These are phyloP conservation scores for Tursiops truncatus DNA, from an alignment of 2,113 vertebrate genomes.

Conservation along the genomic window DNA sequence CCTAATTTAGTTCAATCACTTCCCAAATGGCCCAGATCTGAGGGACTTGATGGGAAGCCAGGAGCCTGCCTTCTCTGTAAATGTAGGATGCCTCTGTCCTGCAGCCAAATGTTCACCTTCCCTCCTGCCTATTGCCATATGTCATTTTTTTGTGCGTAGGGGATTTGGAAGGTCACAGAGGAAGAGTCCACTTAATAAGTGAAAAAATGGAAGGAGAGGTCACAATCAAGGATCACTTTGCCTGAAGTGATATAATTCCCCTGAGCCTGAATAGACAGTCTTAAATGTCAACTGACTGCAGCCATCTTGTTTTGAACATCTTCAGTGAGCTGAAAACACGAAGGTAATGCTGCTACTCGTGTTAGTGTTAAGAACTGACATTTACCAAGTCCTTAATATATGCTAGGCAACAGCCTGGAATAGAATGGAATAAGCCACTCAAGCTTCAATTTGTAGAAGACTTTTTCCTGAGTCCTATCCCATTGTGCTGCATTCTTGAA, in stretches of 20 bases:
- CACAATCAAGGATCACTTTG: neutral
- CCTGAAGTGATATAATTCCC: neutral
- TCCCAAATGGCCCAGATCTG: neutral
- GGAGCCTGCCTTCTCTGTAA: neutral
- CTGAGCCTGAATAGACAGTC: neutral
- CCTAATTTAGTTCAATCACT: neutral
- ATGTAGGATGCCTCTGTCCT: neutral
- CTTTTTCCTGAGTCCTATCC: neutral
- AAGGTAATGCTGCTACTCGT: neutral
- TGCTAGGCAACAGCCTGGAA: neutral
- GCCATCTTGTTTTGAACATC: neutral
- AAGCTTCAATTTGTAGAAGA: neutral
- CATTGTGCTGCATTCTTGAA: neutral
- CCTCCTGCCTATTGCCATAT: neutral
- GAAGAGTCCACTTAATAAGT: neutral
- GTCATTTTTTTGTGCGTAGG: neutral
- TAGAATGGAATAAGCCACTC: neutral
- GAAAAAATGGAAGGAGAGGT: neutral
- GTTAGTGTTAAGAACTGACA: neutral
- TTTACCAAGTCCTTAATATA: neutral
- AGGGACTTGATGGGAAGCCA: neutral
- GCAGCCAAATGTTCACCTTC: neutral
- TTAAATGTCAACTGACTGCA: neutral
- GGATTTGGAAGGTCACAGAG: neutral
- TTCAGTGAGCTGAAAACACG: neutral